phyloP scores from a whole-genome alignment of 2,888 invertebrate species.

The Cremastobaeus sp. region DNA sequence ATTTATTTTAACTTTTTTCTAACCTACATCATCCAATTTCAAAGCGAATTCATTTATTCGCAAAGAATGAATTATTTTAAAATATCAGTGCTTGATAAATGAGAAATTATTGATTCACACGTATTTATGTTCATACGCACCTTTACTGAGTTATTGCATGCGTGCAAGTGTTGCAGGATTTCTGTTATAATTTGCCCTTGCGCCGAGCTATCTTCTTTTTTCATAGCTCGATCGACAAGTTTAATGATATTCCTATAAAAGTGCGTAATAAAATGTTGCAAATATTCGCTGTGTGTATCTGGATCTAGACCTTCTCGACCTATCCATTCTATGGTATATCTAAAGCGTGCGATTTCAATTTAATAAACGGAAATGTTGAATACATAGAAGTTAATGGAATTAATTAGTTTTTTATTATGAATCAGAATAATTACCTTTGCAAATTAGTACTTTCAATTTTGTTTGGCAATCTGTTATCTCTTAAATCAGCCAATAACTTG shows the following conservation, averaged over 20 bases:
- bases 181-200: slow-evolving; percentile 96
- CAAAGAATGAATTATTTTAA: too few species aligned
- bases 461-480: slow-evolving; percentile 92
- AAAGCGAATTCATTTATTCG: too few species aligned
- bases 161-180: slow-evolving; percentile 95
- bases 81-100: too few species aligned
- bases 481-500: slow-evolving; percentile 90
- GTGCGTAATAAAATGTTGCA: slow-evolving; percentile 95
- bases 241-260: slow-evolving; percentile 96
- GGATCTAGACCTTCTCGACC: slow-evolving; percentile 95
- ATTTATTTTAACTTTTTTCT: too few species aligned
- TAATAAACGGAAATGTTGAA: too few species aligned
- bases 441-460: slow-evolving; percentile 94
- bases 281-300: slow-evolving; percentile 95
- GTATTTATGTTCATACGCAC: too few species aligned
- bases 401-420: too few species aligned
- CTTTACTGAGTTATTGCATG: slow-evolving; percentile 95
- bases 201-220: slow-evolving; percentile 95
- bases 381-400: too few species aligned
- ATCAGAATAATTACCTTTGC: slow-evolving; percentile 89
- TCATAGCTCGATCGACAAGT: slow-evolving; percentile 95
- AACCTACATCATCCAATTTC: too few species aligned
- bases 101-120: too few species aligned
- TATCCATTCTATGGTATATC: slow-evolving; percentile 98
- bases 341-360: too few species aligned